phyloP scores from a whole-genome alignment of 1,140 invertebrate species.

The Centruroides sculpturatus region DNA sequence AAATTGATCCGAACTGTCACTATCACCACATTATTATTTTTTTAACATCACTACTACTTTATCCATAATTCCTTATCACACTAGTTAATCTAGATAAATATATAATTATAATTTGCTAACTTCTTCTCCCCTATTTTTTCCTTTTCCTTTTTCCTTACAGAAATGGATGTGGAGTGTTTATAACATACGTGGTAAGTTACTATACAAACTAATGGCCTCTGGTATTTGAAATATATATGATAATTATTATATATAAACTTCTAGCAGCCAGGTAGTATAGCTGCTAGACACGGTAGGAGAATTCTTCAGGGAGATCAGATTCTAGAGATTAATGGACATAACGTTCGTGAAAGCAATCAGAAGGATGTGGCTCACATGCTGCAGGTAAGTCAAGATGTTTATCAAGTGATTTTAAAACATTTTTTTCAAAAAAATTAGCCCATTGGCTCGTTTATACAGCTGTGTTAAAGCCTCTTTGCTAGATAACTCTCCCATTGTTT shows the following conservation, averaged over 20 bases:
- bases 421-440: no score
- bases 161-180: constrained; percentile 21
- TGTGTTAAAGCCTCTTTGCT: no score
- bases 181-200: constrained; percentile 22
- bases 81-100: no score
- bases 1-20: no score
- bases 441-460: no score
- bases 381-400: constrained; percentile 2
- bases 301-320: constrained; percentile 22
- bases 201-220: neutral
- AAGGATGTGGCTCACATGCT: constrained; percentile 22
- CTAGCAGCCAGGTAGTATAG: constrained; percentile 22
- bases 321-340: constrained; percentile 23
- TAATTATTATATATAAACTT: constrained; percentile 1
- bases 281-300: constrained; percentile 17
- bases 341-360: constrained; percentile 20
- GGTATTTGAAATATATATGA: neutral
- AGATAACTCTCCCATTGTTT: no score
- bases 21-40: no score
- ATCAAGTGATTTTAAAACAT: no score
- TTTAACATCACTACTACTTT: no score
- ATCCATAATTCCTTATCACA: no score
- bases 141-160: neutral
- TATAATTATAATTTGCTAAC: no score
- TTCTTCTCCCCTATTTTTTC: no score